A percentile compares a stretch with the other conserved stretches of the same genome.
These are phyloP conservation scores for Ophonus ardosiacus DNA, from an alignment of 2,888 invertebrate species.

Conservation along the genomic window DNA sequence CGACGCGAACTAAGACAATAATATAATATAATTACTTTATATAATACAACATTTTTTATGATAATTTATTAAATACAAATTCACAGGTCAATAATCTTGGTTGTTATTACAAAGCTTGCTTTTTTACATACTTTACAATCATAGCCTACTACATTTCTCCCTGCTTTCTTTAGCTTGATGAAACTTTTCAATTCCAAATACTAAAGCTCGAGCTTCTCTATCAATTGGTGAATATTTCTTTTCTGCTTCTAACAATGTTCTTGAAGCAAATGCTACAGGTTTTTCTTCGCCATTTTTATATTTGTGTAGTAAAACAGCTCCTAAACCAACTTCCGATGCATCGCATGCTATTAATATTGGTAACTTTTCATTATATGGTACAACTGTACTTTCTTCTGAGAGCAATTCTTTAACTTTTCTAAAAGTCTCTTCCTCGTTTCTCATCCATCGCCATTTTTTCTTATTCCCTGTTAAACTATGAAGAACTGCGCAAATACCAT, in stretches of 20 bases:
- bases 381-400: background rate
- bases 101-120: too few relatives aligned
- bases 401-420: slow-evolving; percentile 1
- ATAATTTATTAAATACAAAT: too few relatives aligned
- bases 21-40: too few relatives aligned
- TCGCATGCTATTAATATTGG: slow-evolving; percentile 67
- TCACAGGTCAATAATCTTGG: too few relatives aligned
- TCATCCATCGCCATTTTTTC: background rate
- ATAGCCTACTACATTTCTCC: too few relatives aligned
- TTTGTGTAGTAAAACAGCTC: slow-evolving; percentile 68
- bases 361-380: background rate
- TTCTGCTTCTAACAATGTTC: slow-evolving; percentile 65
- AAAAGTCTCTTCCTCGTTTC: background rate
- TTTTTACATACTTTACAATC: too few relatives aligned
- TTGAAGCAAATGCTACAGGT: slow-evolving; percentile 66
- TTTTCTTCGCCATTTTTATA: slow-evolving; percentile 65
- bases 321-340: slow-evolving; percentile 71
- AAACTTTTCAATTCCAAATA: slow-evolving; percentile 66
- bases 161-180: too few relatives aligned
- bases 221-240: slow-evolving; percentile 67
- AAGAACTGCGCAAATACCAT: slow-evolving; percentile 2
- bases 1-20: too few relatives aligned
- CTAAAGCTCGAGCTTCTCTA: slow-evolving; percentile 67
- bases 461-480: background rate
- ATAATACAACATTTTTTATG: too few relatives aligned